phyloP scores from a whole-genome alignment of 2,797 vertebrate species.

The Falco concolor region DNA sequence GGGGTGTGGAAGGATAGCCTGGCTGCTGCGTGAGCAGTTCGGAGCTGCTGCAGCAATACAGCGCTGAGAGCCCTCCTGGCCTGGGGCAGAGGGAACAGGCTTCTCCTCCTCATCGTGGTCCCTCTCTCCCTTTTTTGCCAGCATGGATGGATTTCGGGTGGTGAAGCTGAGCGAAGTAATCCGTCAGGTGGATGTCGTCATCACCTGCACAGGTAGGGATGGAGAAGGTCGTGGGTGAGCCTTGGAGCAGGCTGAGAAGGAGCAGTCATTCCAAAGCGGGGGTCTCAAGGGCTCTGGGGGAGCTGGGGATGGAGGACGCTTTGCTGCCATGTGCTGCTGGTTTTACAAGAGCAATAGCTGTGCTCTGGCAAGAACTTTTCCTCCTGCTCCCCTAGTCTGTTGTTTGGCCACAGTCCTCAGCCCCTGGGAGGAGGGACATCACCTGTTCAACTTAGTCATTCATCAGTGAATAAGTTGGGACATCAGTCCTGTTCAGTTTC shows the following conservation, averaged over 20 bases:
- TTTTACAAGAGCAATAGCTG: neutral
- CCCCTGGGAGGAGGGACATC: neutral
- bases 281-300: neutral
- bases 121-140: slow-evolving; percentile 64
- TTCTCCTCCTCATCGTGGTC: neutral
- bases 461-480: too few relatives aligned
- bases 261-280: neutral
- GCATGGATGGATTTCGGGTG: slow-evolving; percentile 98
- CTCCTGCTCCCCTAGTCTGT: neutral
- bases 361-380: neutral
- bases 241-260: neutral
- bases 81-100: neutral
- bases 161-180: slow-evolving; percentile 97
- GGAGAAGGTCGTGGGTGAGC: neutral
- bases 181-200: slow-evolving; percentile 95
- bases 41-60: neutral
- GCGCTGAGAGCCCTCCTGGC: neutral
- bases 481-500: too few relatives aligned
- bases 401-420: neutral
- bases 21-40: neutral
- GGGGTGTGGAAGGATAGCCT: neutral
- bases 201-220: slow-evolving; percentile 93
- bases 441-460: too few relatives aligned
- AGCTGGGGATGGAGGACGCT: neutral
- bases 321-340: rapidly evolving